Evolutionary conservation across 2,113 vertebrate species (phyloP).

Genomic region (Barnardius zonarius): DNA sequence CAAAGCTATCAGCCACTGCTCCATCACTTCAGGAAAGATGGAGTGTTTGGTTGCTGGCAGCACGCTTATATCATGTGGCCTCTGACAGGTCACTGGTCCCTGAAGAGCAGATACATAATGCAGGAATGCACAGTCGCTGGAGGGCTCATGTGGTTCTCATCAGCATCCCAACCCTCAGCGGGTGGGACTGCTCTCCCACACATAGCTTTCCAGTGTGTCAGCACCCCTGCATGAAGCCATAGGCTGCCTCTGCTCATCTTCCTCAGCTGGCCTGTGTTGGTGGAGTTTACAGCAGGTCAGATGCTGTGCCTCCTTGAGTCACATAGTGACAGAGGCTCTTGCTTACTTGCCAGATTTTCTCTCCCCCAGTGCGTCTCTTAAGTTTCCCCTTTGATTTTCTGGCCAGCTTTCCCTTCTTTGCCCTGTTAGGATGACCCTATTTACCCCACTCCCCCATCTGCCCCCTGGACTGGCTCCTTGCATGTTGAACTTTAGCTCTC

Average conservation of each 20-base stretch:
- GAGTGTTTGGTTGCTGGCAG: slow-evolving; percentile 16
- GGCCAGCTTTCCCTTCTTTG: slow-evolving; percentile 1
- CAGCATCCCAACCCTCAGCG: slow-evolving; percentile 51
- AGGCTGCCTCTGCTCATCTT: not conserved
- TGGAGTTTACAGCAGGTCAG: not conserved
- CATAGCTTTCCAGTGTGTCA: slow-evolving; percentile 63
- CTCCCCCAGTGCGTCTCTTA: not conserved
- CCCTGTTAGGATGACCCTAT: not conserved
- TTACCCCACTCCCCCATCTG: not conserved
- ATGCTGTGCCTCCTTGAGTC: slow-evolving; percentile 21
- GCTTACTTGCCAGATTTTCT: slow-evolving; percentile 12
- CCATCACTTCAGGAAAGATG: not conserved
- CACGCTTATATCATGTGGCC: slow-evolving; percentile 31
- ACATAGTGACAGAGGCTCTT: slow-evolving; percentile 28
- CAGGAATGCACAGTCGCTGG: slow-evolving; percentile 46
- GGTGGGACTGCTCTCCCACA: slow-evolving; percentile 66
- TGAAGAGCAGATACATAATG: not conserved
- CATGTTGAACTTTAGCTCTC: not conserved
- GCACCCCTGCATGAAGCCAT: slow-evolving; percentile 5
- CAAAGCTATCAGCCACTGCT: not conserved
- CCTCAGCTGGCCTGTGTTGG: not conserved
- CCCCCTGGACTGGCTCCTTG: not conserved
- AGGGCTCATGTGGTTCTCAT: slow-evolving; percentile 75
- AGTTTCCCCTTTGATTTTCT: slow-evolving; percentile 42
- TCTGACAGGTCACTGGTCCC: slow-evolving; percentile 60